Evolutionary conservation across 2,888 invertebrate species (phyloP).

Genomic region (Tineola bisselliella): DNA sequence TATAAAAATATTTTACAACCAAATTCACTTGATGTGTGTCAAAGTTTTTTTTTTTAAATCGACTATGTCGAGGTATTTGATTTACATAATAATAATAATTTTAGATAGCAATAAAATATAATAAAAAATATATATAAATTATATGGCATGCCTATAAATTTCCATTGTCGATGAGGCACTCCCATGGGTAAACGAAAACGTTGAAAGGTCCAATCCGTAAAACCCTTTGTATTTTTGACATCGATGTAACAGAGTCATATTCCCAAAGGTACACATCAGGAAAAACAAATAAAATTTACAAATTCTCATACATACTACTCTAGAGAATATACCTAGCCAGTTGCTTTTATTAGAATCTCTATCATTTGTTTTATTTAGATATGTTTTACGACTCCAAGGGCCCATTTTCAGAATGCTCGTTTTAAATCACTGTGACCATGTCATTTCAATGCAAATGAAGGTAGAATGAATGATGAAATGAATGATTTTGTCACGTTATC

Average conservation of each 20-base stretch:
- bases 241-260: conserved; percentile 3
- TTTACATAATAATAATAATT: neutral
- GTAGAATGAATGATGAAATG: too few relatives aligned
- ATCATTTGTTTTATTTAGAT: too few relatives aligned
- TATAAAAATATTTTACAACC: neutral
- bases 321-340: too few relatives aligned
- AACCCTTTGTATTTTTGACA: conserved; percentile 28
- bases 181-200: conserved; percentile 30
- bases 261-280: conserved; percentile 22
- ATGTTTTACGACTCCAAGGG: too few relatives aligned
- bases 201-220: conserved; percentile 26
- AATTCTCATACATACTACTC: conserved; percentile 17
- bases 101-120: neutral
- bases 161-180: conserved; percentile 16
- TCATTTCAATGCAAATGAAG: too few relatives aligned
- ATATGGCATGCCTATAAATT: neutral
- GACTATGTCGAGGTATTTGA: neutral
- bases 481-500: too few relatives aligned
- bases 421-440: too few relatives aligned
- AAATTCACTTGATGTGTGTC: neutral
- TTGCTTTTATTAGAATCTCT: too few relatives aligned
- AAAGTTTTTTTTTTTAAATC: neutral
- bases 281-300: conserved; percentile 29
- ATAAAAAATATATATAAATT: neutral
- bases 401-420: too few relatives aligned